Conservation (phyloP, 2,113 vertebrate genomes). For the Leucosticte australis region DNA sequence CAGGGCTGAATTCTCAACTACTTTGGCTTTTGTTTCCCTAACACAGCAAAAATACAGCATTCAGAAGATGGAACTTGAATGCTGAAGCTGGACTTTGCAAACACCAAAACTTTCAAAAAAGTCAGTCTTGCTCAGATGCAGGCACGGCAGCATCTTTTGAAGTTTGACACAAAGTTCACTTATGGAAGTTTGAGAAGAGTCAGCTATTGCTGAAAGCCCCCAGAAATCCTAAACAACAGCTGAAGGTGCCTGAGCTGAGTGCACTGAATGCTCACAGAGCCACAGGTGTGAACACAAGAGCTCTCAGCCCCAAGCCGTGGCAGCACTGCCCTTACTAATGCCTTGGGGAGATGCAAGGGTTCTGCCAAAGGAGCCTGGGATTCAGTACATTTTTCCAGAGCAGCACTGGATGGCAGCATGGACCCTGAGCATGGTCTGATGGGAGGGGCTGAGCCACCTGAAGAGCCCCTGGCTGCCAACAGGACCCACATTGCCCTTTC, state of each 20-base stretch:
- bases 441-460: neutral
- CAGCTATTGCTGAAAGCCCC: neutral
- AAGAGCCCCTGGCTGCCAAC: neutral
- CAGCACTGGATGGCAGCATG: conserved; percentile 20
- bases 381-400: neutral
- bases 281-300: neutral
- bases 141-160: neutral
- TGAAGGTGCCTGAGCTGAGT: neutral
- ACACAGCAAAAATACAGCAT: neutral
- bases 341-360: neutral
- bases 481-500: neutral
- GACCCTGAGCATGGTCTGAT: accelerated
- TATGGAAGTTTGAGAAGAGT: neutral
- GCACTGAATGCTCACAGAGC: neutral
- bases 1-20: conserved; percentile 16
- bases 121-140: neutral
- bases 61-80: neutral
- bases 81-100: neutral
- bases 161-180: neutral
- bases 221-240: neutral
- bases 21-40: conserved; percentile 14
- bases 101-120: neutral
- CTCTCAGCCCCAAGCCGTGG: neutral
- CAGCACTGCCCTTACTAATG: too few relatives aligned
- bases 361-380: neutral